Conservation (phyloP, 2,888 invertebrate genomes). For the Polydrusus tereticollis region DNA sequence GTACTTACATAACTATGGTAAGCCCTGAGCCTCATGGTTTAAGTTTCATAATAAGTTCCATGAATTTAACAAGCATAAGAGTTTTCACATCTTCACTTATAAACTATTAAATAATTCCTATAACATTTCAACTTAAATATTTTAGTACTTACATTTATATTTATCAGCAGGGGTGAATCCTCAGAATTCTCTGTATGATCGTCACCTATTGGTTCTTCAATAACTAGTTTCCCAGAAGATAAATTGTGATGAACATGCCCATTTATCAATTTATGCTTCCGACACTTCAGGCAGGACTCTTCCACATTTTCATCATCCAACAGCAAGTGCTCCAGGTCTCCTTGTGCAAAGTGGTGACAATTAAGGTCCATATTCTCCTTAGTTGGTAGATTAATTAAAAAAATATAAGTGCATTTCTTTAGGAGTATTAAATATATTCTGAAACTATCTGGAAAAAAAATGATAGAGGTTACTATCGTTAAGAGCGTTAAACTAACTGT, state of each 20-base stretch:
- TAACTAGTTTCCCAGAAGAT: constrained; percentile 34
- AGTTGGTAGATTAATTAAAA: background rate
- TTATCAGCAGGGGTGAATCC: constrained; percentile 64
- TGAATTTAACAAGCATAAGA: too few relatives aligned
- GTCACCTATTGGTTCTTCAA: constrained; percentile 40
- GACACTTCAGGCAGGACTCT: constrained; percentile 50
- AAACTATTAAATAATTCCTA: too few relatives aligned
- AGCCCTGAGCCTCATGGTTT: too few relatives aligned
- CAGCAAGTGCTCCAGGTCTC: constrained; percentile 61
- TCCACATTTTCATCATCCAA: constrained; percentile 63
- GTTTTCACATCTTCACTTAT: too few relatives aligned
- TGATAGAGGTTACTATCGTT: too few relatives aligned
- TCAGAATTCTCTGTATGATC: constrained; percentile 59
- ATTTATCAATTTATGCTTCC: constrained; percentile 40
- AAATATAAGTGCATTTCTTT: background rate
- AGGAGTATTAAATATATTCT: background rate
- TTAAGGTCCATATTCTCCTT: constrained; percentile 11
- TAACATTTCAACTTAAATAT: too few relatives aligned
- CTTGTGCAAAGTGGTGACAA: constrained; percentile 16
- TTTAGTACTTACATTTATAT: constrained; percentile 56
- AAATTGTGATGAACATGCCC: constrained; percentile 39
- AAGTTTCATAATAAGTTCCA: too few relatives aligned
- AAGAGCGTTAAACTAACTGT: too few relatives aligned
- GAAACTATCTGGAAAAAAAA: too few relatives aligned
- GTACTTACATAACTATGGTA: too few relatives aligned